Conservation (phyloP, 2,797 vertebrate species). For the Erethizon dorsatum region DNA sequence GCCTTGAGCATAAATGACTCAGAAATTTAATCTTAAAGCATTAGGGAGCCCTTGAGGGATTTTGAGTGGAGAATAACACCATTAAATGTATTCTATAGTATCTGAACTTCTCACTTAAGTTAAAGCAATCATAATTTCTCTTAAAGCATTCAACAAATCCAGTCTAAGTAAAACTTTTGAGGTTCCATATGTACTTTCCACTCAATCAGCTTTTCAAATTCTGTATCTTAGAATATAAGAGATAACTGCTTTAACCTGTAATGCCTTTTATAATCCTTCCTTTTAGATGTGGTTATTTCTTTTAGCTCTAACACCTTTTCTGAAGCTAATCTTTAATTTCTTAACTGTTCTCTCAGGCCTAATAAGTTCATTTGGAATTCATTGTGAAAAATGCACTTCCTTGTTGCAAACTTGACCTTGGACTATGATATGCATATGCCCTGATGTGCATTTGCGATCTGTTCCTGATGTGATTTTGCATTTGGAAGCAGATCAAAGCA, state of each 20-base stretch:
- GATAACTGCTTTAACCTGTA: background rate
- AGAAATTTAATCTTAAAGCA: constrained; percentile 54
- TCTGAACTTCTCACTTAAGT: constrained; percentile 46
- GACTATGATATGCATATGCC: background rate
- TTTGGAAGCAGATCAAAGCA: constrained; percentile 66
- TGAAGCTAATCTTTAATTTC: constrained; percentile 62
- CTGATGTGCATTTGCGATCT: constrained; percentile 48
- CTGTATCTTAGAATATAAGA: constrained; percentile 54
- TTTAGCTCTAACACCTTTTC: background rate
- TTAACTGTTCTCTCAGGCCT: constrained; percentile 7
- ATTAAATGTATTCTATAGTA: constrained; percentile 11
- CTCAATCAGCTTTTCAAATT: constrained; percentile 51
- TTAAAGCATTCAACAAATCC: constrained; percentile 49
- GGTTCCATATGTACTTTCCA: background rate
- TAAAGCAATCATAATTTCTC: constrained; percentile 41
- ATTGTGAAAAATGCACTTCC: constrained; percentile 30
- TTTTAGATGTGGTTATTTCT: constrained; percentile 39
- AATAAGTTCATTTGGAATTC: background rate
- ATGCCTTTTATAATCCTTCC: constrained; percentile 44
- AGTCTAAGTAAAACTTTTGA: constrained; percentile 27
- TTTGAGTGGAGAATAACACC: constrained; percentile 23
- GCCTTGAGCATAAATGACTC: background rate
- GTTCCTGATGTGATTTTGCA: constrained; percentile 43
- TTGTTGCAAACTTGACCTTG: background rate
- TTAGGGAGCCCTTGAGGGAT: constrained; percentile 17